Evolutionary conservation across 2,888 invertebrate genomes (phyloP), one percentile per base, ranked within the genome.

Genomic region (Chromoteleia sp.): DNA sequence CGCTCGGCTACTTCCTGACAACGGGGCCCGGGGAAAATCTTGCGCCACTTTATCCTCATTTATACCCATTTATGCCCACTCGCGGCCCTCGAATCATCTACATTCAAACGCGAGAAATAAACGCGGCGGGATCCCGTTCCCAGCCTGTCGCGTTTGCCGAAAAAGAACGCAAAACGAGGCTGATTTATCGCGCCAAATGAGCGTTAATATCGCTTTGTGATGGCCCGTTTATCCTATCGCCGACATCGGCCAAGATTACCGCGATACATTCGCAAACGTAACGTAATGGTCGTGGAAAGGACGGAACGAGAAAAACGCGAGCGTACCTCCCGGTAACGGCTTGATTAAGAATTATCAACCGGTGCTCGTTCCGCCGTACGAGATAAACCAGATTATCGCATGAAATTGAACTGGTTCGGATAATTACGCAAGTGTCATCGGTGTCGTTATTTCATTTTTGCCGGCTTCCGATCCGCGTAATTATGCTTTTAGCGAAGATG

Each of bases 101-200:
- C 87, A 87, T 88, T 88, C 86, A 88, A 86, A 86, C 84, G 76
- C 86, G 77, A 88, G 88, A 88, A 88, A 88, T 88, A 88, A 88
- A 8, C 43, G 21, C 36, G 54, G 2, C 54, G 33, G 54, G 36
- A 75, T 87, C 87, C 71, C 86, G 85, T 87, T 88, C 87, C 84
- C 86, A 84, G 86, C 85, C 85, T 84, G 85, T 86, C 84, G 48
- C 48, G 36, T 25, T 80, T 71, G 54, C 67, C 73, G 36, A 76
- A 81, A 80, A 78, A 82, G 81, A 80, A 59, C 68, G 81, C 80
- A 63, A 85, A 86, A 78, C 82, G 81, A 83, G 85, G 82, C 85
- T 87, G 87, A 88, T 88, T 88, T 88, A 87, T 88, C 84, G 86
- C 84, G 81, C 63, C 56, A 77, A 77, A 70, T 77, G 70, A 77